These are phyloP conservation scores for Cyanocitta stelleri DNA, from an alignment of 2,113 vertebrate genomes.

Conservation along the genomic window DNA sequence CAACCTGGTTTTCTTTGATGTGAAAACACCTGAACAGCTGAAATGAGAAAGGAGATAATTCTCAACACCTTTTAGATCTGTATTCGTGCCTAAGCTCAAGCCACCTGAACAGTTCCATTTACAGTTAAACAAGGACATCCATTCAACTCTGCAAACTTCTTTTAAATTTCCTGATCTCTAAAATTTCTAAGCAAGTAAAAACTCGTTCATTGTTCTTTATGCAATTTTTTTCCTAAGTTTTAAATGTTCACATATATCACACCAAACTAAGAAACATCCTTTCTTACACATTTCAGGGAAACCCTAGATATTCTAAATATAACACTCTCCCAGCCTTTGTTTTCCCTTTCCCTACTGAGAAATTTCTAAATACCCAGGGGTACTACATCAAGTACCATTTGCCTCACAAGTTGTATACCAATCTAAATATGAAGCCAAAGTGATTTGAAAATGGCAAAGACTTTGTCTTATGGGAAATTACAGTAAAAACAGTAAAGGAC, in stretches of 20 bases:
- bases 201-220: not conserved
- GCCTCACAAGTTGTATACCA: not conserved
- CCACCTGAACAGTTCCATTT: not conserved
- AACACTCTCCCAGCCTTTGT: not conserved
- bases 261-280: not conserved
- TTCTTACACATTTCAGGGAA: not conserved
- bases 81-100: not conserved
- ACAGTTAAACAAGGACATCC: not conserved
- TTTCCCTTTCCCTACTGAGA: not conserved
- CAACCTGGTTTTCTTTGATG: not conserved
- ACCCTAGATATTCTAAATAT: not conserved
- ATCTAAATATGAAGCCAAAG: not conserved
- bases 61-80: not conserved
- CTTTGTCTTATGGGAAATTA: not conserved
- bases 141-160: not conserved
- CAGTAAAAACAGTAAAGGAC: not conserved
- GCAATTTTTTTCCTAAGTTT: not conserved
- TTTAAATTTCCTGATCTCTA: not conserved
- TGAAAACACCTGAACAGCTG: not conserved
- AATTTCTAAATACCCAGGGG: not conserved
- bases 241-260: not conserved
- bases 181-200: not conserved
- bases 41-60: not conserved
- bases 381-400: not conserved
- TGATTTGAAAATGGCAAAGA: not conserved